Evolutionary conservation across 2,113 vertebrate genomes (phyloP).

Genomic region (Odontophorus gujanensis): DNA sequence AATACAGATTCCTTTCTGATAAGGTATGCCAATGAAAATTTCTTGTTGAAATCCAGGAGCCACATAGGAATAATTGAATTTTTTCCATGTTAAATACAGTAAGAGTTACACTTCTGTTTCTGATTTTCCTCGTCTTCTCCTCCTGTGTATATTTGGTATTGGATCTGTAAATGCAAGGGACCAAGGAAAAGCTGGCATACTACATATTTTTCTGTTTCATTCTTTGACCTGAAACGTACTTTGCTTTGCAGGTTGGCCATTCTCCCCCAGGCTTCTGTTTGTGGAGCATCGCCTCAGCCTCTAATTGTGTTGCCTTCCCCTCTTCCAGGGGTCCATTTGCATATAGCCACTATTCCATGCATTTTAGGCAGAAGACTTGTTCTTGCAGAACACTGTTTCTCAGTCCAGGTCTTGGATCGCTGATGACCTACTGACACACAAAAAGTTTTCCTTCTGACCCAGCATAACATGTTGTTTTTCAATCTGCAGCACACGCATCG

Average conservation of each 20-base stretch:
- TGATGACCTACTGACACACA: not conserved
- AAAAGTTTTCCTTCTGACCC: conserved; percentile 6
- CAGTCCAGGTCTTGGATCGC: not conserved
- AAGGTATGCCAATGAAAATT: not conserved
- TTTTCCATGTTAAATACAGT: not conserved
- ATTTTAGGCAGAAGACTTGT: not conserved
- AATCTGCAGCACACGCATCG: not conserved
- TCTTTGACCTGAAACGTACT: not conserved
- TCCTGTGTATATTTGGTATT: not conserved
- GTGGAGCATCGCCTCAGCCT: not conserved
- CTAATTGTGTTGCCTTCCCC: not conserved
- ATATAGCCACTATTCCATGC: not conserved
- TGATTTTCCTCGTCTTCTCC: not conserved
- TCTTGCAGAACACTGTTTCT: not conserved
- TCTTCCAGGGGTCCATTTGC: not conserved
- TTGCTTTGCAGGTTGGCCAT: not conserved
- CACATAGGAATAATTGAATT: not conserved
- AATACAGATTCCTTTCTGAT: not conserved
- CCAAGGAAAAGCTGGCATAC: conserved; percentile 20
- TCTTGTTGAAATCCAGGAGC: not conserved
- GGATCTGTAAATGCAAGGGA: not conserved
- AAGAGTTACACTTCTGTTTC: not conserved
- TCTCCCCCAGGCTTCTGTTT: not conserved
- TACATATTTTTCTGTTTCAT: not conserved
- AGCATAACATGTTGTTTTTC: not conserved